Percentiles rank a stretch among this genome's conserved stretches.
phyloP scores from a whole-genome alignment of 2,113 vertebrate genomes.

The Vicugna pacos region DNA sequence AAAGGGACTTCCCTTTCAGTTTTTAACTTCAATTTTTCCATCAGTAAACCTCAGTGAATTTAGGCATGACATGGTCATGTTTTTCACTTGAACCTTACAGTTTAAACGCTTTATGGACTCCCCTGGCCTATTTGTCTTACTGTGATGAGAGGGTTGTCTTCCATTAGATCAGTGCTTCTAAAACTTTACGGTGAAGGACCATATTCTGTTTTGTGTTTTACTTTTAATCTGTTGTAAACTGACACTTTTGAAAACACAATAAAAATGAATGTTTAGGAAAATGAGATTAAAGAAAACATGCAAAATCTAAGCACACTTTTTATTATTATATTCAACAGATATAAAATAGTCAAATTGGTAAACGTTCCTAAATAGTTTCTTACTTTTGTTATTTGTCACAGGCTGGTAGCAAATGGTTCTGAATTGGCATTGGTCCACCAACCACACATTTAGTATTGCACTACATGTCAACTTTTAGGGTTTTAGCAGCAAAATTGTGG shows the following conservation, averaged over 20 bases:
- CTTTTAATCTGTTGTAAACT: slow-evolving; percentile 1
- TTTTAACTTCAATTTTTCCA: slow-evolving; percentile 25
- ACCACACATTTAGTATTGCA: background rate
- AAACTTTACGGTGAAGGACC: background rate
- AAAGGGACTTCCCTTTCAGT: background rate
- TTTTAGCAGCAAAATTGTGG: background rate
- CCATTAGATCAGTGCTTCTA: background rate
- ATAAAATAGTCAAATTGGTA: background rate
- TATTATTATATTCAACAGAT: background rate
- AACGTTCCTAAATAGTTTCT: background rate
- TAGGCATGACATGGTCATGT: background rate
- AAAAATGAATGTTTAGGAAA: slow-evolving; percentile 30
- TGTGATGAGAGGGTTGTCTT: background rate
- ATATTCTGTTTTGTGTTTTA: background rate
- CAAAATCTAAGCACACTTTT: background rate
- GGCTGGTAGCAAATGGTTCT: background rate
- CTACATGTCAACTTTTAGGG: background rate
- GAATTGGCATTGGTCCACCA: background rate
- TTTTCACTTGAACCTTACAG: background rate
- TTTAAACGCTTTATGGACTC: background rate
- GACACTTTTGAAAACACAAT: slow-evolving; percentile 8
- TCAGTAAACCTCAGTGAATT: background rate
- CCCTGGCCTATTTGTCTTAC: background rate
- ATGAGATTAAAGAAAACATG: background rate
- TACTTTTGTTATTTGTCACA: background rate